Evolutionary conservation across 2,113 vertebrate species (phyloP), one percentile per base, ranked within the genome.

Genomic region (Eulacestoma nigropectus): DNA sequence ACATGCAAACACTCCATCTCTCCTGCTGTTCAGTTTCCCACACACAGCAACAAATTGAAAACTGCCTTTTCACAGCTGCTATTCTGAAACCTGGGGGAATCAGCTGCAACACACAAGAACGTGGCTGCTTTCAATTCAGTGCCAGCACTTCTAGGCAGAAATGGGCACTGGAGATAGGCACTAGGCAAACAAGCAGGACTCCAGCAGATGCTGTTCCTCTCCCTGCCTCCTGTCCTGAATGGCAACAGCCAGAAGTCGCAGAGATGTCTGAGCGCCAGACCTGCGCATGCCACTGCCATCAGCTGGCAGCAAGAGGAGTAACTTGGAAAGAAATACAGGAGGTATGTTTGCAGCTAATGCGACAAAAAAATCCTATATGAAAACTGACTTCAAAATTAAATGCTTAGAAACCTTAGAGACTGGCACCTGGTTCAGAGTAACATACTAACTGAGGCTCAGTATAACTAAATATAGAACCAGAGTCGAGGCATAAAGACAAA

Each of bases 21-120:
- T 95, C 70, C 85, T 70, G 92, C 90, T 83, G 90, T 82, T 96
- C 87, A n/a, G 74, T 93, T 94, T 89, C 90, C 93, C 84, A 37
- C 92, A 95, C 87, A 90, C 82, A 85, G 90, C 75, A 86, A 93
- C 90, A 95, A 93, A 93, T 10, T 63, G 87, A 86, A 94, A 93
- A 90, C 92, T 86, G 90, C 90, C 79, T 96, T 94, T 95, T 95
- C 82, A 92, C 90, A 97, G 95, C 93, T 95, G 92, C 93, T 96
- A 4, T 93, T 88, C 90, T 16, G 16, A 94, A 95, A 96, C 93
- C 90, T 88, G 81, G 10, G 75, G 82, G 79, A 95, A 95, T 96
- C 87, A 37, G 82, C 73, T 86, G 87, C 79, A 93, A 41, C 0
- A 1, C 15, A 27, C 50, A 42, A 65, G 87, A 85, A 76, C 33